Evolutionary conservation across 2,113 vertebrate genomes (phyloP).

Genomic region (Bambusicola thoracicus): DNA sequence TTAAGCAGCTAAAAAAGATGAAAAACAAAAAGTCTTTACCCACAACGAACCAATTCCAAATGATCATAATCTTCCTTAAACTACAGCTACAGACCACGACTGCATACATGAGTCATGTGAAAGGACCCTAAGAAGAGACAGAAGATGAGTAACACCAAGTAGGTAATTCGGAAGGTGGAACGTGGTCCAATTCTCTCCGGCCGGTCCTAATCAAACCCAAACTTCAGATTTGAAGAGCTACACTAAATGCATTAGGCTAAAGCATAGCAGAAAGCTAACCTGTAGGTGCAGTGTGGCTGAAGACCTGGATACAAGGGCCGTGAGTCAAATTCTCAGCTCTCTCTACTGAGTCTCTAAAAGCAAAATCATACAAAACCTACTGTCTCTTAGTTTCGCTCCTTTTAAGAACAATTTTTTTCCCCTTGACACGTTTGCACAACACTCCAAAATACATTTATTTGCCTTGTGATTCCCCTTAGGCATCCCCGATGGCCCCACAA

Average conservation of each 20-base stretch:
- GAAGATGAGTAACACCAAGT: background rate
- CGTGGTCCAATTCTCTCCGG: background rate
- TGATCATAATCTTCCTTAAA: background rate
- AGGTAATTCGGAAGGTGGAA: too few species aligned
- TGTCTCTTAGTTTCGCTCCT: background rate
- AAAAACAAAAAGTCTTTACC: background rate
- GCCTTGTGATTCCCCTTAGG: background rate
- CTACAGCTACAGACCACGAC: background rate
- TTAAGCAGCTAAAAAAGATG: background rate
- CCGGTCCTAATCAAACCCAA: background rate
- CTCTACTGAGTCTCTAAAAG: background rate
- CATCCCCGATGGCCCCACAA: background rate
- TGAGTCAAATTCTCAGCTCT: accelerated
- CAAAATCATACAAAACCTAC: accelerated
- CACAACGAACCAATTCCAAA: background rate
- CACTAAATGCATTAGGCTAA: background rate
- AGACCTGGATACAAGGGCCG: background rate
- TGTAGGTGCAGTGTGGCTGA: background rate
- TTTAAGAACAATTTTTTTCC: background rate
- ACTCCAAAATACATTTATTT: background rate
- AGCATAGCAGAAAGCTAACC: background rate
- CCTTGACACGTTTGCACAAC: background rate
- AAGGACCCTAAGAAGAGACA: background rate
- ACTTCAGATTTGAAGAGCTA: background rate
- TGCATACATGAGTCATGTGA: background rate